phyloP scores from a whole-genome alignment of 2,888 invertebrate species.

The Eulithis prunata region DNA sequence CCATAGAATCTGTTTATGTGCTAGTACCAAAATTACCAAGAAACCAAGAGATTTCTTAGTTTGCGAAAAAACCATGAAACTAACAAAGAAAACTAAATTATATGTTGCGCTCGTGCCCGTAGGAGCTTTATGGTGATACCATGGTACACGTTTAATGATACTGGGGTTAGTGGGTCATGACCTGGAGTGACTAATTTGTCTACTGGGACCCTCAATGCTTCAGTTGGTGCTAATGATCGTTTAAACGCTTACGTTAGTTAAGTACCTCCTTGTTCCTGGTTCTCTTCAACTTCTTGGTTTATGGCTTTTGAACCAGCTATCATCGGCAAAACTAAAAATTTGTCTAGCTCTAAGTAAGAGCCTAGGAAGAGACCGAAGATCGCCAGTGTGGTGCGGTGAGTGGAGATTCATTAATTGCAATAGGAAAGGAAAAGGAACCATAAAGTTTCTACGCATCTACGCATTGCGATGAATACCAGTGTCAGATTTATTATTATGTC shows the following conservation, averaged over 20 bases:
- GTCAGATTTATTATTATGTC: background rate
- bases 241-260: background rate
- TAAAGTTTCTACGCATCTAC: background rate
- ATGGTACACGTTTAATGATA: conserved; percentile 7
- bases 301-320: too few species aligned
- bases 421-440: background rate
- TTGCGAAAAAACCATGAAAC: background rate
- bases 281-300: too few species aligned
- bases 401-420: too few species aligned
- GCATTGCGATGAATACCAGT: background rate
- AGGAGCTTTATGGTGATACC: conserved; percentile 11
- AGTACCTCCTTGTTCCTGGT: too few species aligned
- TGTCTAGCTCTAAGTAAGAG: too few species aligned
- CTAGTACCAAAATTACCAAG: too few species aligned
- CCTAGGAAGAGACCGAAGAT: too few species aligned
- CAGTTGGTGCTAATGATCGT: conserved; percentile 2
- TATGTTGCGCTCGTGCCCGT: background rate
- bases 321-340: too few species aligned
- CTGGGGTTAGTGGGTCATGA: conserved; percentile 30
- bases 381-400: too few species aligned
- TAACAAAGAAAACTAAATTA: background rate
- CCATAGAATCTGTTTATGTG: too few species aligned
- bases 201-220: conserved; percentile 10
- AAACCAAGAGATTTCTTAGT: too few species aligned
- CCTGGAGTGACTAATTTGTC: conserved; percentile 28